Evolutionary conservation across 2,888 invertebrate species (phyloP).

Genomic region (Graphium colonna): DNA sequence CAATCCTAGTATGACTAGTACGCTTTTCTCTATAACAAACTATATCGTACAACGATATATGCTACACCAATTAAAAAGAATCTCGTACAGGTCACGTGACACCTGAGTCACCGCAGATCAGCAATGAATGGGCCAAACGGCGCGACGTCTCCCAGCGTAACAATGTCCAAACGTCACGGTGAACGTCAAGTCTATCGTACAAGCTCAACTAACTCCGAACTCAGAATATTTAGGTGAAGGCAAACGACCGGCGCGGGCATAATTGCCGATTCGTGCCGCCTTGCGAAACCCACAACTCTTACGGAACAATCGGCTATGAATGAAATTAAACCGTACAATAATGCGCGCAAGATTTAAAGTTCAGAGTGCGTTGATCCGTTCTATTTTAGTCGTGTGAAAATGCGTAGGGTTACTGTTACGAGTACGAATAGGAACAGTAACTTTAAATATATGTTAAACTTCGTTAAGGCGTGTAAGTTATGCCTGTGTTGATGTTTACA

Average conservation of each 20-base stretch:
- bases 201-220: conserved; percentile 16
- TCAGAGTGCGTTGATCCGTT: too few species aligned
- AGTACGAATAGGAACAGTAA: too few species aligned
- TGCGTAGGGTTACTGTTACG: too few species aligned
- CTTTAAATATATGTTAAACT: too few species aligned
- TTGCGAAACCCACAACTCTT: conserved; percentile 19
- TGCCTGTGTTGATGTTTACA: too few species aligned
- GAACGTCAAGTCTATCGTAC: conserved; percentile 21
- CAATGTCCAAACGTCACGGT: conserved; percentile 15
- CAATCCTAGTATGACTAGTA: too few species aligned
- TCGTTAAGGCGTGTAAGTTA: too few species aligned
- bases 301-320: conserved; percentile 20
- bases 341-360: not conserved
- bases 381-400: too few species aligned
- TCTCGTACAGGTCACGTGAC: not conserved
- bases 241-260: conserved; percentile 17
- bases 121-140: conserved; percentile 19
- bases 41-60: not conserved
- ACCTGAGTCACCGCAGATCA: conserved; percentile 3
- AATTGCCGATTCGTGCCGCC: conserved; percentile 22
- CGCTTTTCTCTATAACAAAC: too few species aligned
- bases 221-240: conserved; percentile 25
- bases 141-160: conserved; percentile 3
- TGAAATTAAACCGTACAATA: not conserved
- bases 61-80: not conserved